phyloP scores from a whole-genome alignment of 2,113 vertebrate species.

The Neodon shergylaensis region DNA sequence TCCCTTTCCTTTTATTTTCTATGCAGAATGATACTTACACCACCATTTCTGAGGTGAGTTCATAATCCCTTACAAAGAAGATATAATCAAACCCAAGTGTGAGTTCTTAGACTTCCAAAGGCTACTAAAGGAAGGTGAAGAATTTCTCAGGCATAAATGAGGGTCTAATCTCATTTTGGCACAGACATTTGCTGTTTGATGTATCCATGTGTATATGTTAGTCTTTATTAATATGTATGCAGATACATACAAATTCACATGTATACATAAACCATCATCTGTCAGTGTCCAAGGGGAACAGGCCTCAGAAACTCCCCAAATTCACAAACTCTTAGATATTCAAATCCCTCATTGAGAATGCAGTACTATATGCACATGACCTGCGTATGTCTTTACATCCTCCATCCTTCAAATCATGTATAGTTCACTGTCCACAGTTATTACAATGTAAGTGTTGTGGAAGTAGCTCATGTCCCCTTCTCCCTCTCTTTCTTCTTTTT shows the following conservation, averaged over 20 bases:
- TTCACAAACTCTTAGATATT: not conserved
- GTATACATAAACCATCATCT: too few species aligned
- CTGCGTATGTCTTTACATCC: not conserved
- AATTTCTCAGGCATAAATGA: not conserved
- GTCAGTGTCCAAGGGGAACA: not conserved
- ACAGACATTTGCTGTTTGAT: not conserved
- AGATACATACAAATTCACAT: not conserved
- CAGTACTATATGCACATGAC: not conserved
- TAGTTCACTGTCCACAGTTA: not conserved
- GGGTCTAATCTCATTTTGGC: not conserved
- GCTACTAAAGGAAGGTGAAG: not conserved
- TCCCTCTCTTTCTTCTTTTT: not conserved
- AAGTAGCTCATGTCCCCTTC: too few species aligned
- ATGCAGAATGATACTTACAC: slow-evolving; percentile 80
- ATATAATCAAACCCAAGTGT: not conserved
- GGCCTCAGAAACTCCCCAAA: not conserved
- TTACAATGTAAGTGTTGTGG: not conserved
- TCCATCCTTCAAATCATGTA: not conserved
- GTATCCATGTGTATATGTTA: not conserved
- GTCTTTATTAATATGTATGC: not conserved
- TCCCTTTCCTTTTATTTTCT: slow-evolving; percentile 46
- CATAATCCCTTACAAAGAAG: not conserved
- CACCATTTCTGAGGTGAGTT: slow-evolving; percentile 83
- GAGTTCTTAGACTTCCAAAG: not conserved
- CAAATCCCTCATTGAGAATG: not conserved